phyloP scores from a whole-genome alignment of 1,140 invertebrate species.

The Homarus americanus region DNA sequence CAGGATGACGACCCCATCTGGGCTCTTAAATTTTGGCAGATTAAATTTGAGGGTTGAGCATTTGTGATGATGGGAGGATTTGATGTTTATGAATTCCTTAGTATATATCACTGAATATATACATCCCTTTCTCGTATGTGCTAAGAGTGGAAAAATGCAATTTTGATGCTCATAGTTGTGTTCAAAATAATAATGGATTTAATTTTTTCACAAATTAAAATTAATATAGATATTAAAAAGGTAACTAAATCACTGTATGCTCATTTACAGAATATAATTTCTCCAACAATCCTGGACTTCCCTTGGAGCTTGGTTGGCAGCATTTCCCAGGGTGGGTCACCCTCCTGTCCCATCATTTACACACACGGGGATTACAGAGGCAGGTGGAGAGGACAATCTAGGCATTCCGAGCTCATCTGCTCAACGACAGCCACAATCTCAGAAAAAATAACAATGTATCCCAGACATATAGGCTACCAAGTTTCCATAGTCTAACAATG shows the following conservation, averaged over 20 bases:
- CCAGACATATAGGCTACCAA: slow-evolving; percentile 62
- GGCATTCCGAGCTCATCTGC: slow-evolving; percentile 59
- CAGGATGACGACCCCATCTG: slow-evolving; percentile 8
- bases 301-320: background rate
- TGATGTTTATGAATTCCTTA: background rate
- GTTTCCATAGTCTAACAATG: slow-evolving; percentile 60
- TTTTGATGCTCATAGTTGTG: too few relatives aligned
- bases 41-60: background rate
- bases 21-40: background rate
- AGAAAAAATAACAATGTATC: slow-evolving; percentile 62
- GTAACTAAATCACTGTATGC: too few relatives aligned
- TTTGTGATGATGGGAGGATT: background rate
- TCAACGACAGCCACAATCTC: slow-evolving; percentile 67
- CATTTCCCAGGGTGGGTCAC: background rate
- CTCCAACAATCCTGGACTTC: background rate
- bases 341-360: slow-evolving; percentile 27
- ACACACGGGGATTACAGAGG: slow-evolving; percentile 53
- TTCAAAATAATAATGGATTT: too few relatives aligned
- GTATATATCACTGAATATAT: too few relatives aligned
- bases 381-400: slow-evolving; percentile 59
- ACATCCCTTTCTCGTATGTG: too few relatives aligned
- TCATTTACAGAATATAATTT: background rate
- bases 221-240: background rate
- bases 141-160: too few relatives aligned
- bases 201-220: background rate